These are phyloP conservation scores for Rachycentron canadum DNA, from an alignment of 2,797 vertebrate genomes.

Conservation along the genomic window DNA sequence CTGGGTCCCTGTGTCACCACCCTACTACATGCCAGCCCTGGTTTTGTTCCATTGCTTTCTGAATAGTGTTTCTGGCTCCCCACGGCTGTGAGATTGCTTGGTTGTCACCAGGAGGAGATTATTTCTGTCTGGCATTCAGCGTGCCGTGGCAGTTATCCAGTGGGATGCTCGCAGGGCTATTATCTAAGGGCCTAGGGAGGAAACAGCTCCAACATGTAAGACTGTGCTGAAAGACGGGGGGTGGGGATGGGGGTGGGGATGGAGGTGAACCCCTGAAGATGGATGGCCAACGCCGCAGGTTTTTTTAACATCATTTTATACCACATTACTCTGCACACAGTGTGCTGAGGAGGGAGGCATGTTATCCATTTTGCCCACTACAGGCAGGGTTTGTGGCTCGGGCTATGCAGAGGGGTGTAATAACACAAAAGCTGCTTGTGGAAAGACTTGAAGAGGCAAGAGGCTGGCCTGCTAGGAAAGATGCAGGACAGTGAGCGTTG, in stretches of 20 bases:
- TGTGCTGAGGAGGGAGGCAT: constrained; percentile 41
- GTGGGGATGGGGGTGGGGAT: background rate
- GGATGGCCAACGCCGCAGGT: constrained; percentile 51
- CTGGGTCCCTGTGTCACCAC: constrained; percentile 36
- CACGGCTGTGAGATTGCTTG: constrained; percentile 66
- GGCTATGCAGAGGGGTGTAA: constrained; percentile 11
- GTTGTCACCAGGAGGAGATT: constrained; percentile 78
- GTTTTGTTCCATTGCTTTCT: constrained; percentile 59
- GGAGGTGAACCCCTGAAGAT: constrained; percentile 49
- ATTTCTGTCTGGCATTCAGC: constrained; percentile 72
- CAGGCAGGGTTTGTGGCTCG: constrained; percentile 21
- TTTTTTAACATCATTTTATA: constrained; percentile 66
- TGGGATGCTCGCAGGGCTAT: constrained; percentile 59
- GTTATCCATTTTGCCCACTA: constrained; percentile 50
- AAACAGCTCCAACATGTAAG: constrained; percentile 49
- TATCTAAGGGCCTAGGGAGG: constrained; percentile 65
- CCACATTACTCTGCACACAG: constrained; percentile 47
- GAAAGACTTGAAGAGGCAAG: constrained; percentile 31
- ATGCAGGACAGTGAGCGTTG: constrained; percentile 9
- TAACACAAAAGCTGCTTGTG: constrained; percentile 6
- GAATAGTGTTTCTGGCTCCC: constrained; percentile 63
- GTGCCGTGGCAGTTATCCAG: constrained; percentile 74
- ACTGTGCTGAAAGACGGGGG: constrained; percentile 39
- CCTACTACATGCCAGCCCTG: constrained; percentile 60
- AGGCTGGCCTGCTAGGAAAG: constrained; percentile 32